These are phyloP conservation scores for Parapristionchus giblindavisi DNA, from an alignment of 2,888 invertebrate genomes.

Conservation along the genomic window DNA sequence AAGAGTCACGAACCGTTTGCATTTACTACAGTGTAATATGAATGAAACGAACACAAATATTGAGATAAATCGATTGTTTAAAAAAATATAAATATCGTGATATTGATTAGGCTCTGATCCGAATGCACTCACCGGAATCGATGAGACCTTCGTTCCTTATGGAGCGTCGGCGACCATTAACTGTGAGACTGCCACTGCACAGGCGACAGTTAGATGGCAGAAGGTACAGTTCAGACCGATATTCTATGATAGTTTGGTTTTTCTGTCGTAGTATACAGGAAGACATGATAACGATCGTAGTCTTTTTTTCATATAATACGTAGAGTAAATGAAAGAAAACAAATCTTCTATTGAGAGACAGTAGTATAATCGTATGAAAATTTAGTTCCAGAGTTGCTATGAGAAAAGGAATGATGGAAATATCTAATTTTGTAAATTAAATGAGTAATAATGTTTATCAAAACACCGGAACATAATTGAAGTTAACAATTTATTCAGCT, in stretches of 20 bases:
- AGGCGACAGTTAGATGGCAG: slow-evolving; percentile 27
- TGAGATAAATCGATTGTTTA: neutral
- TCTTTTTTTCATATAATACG: neutral
- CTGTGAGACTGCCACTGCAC: slow-evolving; percentile 57
- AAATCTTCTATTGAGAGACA: too few relatives aligned
- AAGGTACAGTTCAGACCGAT: neutral
- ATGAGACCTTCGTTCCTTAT: slow-evolving; percentile 57
- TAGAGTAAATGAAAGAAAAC: neutral
- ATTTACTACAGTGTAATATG: neutral
- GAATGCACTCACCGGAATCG: slow-evolving; percentile 33
- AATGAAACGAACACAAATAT: neutral
- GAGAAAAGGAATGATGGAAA: too few relatives aligned
- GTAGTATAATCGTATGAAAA: too few relatives aligned
- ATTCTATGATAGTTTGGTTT: neutral
- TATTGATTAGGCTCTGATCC: slow-evolving; percentile 25
- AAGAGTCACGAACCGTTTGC: neutral
- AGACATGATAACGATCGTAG: neutral
- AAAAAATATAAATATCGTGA: neutral
- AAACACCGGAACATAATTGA: too few relatives aligned
- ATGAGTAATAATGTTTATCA: too few relatives aligned
- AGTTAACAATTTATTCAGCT: too few relatives aligned
- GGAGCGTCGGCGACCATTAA: slow-evolving; percentile 64
- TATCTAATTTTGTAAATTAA: too few relatives aligned
- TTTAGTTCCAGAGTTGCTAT: too few relatives aligned
- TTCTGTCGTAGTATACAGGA: neutral